A percentile compares a stretch with the other conserved stretches of the same genome.
Conservation (phyloP, 2,888 invertebrate genomes). For the Iphiclides podalirius region DNA sequence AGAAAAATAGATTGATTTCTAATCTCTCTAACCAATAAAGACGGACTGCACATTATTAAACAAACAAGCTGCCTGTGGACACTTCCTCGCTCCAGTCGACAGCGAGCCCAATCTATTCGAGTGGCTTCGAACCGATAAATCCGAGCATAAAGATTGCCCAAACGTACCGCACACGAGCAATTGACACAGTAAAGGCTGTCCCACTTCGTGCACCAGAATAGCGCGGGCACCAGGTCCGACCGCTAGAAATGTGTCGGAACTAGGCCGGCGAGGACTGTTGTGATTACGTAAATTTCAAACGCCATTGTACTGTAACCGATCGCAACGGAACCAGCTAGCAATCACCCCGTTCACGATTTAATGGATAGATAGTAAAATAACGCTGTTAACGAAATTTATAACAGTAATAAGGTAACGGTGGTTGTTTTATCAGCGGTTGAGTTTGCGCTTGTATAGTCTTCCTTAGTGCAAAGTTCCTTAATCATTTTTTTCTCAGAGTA, state of each 20-base stretch:
- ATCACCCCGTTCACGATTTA: slow-evolving; percentile 4
- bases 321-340: slow-evolving; percentile 1
- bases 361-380: background rate
- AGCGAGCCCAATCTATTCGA: background rate
- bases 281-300: slow-evolving; percentile 13
- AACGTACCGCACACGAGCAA: slow-evolving; percentile 25
- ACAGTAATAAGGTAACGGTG: background rate
- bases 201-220: slow-evolving; percentile 34
- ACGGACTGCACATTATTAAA: too few relatives aligned
- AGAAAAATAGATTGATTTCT: too few relatives aligned
- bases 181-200: slow-evolving; percentile 32
- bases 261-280: slow-evolving; percentile 27
- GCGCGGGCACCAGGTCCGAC: slow-evolving; percentile 17
- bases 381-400: background rate
- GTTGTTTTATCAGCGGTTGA: too few relatives aligned
- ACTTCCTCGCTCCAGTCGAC: too few relatives aligned
- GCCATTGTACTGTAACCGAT: background rate
- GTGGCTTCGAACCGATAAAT: background rate
- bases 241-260: slow-evolving; percentile 22
- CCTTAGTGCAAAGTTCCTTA: too few relatives aligned
- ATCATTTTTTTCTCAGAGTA: too few relatives aligned
- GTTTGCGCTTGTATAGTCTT: too few relatives aligned
- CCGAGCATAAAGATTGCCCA: slow-evolving; percentile 24
- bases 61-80: too few relatives aligned
- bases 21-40: too few relatives aligned